Conservation (phyloP, 1,140 invertebrate species). For the Euglossa dilemma region DNA sequence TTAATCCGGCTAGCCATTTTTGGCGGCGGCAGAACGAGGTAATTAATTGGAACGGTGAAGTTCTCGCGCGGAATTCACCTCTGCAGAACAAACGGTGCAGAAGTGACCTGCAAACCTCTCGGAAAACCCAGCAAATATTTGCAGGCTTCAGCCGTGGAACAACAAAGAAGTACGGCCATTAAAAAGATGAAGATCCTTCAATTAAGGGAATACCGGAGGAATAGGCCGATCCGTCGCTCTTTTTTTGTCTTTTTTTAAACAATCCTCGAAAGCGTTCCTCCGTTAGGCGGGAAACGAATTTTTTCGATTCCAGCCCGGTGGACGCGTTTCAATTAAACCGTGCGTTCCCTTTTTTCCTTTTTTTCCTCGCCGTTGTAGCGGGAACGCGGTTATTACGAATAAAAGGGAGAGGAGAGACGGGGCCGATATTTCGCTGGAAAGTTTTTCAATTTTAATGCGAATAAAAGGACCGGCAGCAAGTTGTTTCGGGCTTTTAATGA, state of each 20-base stretch:
- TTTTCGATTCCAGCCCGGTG: not conserved
- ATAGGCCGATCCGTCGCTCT: too few relatives aligned
- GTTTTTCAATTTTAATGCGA: slow-evolving; percentile 17
- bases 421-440: too few relatives aligned
- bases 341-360: too few relatives aligned
- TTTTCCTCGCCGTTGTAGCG: not conserved
- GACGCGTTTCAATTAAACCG: not conserved
- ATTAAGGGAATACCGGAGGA: not conserved
- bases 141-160: not conserved
- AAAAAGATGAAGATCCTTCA: not conserved
- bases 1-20: not conserved
- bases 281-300: not conserved
- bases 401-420: not conserved
- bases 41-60: not conserved
- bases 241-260: not conserved
- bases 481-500: slow-evolving; percentile 32
- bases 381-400: not conserved
- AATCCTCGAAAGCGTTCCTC: not conserved
- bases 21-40: not conserved
- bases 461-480: not conserved
- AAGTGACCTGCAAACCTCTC: not conserved
- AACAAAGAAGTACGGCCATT: not conserved
- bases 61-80: not conserved
- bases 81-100: not conserved
- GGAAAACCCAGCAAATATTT: not conserved